Base-by-base conservation (phyloP, 2,797 vertebrate genomes). In the Muscicapa striata region DNA sequence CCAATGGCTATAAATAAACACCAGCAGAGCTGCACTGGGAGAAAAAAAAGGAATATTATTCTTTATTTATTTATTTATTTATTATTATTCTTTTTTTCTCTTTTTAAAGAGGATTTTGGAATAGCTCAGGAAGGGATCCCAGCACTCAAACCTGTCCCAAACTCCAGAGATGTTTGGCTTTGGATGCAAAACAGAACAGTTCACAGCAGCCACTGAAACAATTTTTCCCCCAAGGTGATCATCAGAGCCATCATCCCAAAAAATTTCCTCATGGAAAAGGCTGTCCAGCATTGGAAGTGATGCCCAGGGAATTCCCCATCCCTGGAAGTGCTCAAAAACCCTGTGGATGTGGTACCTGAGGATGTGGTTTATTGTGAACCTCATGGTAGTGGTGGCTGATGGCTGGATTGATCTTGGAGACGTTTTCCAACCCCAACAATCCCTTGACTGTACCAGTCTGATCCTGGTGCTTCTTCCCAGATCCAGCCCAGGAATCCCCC, bases 141-240 rank as follows among this genome's bases (percentile, higher is more conserved):
- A 77, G 17, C 15, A 22, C 36, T 45, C 34, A 27, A 41, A 68
- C 4, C 29, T 27, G 43, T n/a, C 43, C 22, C 43, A 23, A 15
- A 38, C 5, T 67, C 26, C 10, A 9, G 70, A 63, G 23, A 2
- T 0, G 0, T 10, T 75, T 9, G 2, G 32, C 23, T 38, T 32
- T 30, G 45, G 62, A 17, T 2, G 1, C 9, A 5, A 7, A 34
- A 20, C 4, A 2, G 10, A 58, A 6, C 2, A 24, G 13, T 1
- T 22, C 27, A 1, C 1, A 8, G 45, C 0, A 0, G 54, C 26
- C 29, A 15, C 48, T n/a, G 36, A 11, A 13, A 32, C 8, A 13
- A 23, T 43, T 55, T 49, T 9, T 58, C 7, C 61, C 29, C 41
- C 1, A 0, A 0, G 15, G 11, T 46, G 23, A 22, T 63, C 40